A percentile compares a stretch with the other conserved stretches of the same genome.
These are phyloP conservation scores for Heliconius nattereri DNA, from an alignment of 1,140 invertebrate species.

Conservation along the genomic window DNA sequence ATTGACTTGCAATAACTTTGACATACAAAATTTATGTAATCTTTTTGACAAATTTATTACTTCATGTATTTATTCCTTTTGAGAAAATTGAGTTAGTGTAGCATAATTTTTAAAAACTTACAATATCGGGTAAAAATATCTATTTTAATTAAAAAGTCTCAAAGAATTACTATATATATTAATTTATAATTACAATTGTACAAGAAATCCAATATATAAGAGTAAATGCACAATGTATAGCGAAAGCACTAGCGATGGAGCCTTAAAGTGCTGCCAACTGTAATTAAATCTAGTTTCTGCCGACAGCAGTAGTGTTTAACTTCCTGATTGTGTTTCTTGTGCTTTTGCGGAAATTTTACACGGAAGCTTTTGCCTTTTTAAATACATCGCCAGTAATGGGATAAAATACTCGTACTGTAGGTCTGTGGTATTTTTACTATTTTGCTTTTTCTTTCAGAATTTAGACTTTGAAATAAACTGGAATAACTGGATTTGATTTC, in stretches of 20 bases:
- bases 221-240: slow-evolving; percentile 1
- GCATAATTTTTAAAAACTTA: no score
- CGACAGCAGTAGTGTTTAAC: slow-evolving; percentile 43
- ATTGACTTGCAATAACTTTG: neutral
- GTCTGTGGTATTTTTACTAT: no score
- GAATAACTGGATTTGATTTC: no score
- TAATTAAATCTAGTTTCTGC: slow-evolving; percentile 52
- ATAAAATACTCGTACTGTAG: no score
- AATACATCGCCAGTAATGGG: neutral
- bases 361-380: slow-evolving; percentile 9
- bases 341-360: slow-evolving; percentile 22
- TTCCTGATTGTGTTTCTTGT: slow-evolving; percentile 49
- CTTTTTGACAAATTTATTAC: neutral
- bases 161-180: neutral
- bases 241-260: slow-evolving; percentile 22
- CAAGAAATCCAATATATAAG: neutral
- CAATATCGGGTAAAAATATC: no score
- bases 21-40: neutral
- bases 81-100: neutral
- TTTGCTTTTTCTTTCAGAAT: no score
- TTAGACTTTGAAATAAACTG: no score
- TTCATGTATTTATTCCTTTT: neutral
- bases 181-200: neutral
- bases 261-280: slow-evolving; percentile 41
- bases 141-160: no score